Percentiles rank a stretch among this genome's conserved stretches.
Conservation (phyloP, 2,797 vertebrate genomes). For the Manis crassicaudata region DNA sequence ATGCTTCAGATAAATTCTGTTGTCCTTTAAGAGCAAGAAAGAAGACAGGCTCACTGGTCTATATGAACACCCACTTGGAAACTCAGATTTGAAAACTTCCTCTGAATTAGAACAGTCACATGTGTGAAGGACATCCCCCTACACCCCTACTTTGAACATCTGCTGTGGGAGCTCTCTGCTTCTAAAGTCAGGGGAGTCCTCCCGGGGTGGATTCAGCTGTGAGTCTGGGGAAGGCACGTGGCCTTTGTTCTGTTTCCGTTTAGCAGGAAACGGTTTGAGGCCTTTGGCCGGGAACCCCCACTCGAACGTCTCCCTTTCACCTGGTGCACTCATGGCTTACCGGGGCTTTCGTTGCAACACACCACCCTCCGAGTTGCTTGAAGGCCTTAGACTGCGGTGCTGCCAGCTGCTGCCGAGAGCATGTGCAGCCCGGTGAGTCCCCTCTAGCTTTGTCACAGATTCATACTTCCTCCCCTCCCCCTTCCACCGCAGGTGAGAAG, state of each 20-base stretch:
- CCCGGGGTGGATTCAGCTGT: slow-evolving; percentile 60
- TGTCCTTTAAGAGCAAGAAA: slow-evolving; percentile 45
- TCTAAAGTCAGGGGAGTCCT: slow-evolving; percentile 54
- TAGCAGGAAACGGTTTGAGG: slow-evolving; percentile 74
- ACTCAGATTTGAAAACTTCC: slow-evolving; percentile 81
- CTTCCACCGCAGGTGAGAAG: slow-evolving; percentile 92
- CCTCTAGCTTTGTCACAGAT: not conserved
- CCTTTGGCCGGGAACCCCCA: slow-evolving; percentile 65
- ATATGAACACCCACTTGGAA: slow-evolving; percentile 65
- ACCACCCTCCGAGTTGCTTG: not conserved
- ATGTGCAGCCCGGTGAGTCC: slow-evolving; percentile 42
- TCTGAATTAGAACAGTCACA: slow-evolving; percentile 66
- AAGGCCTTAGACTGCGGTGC: slow-evolving; percentile 17
- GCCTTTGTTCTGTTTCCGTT: slow-evolving; percentile 68
- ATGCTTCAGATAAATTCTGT: not conserved
- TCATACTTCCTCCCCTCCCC: slow-evolving; percentile 21
- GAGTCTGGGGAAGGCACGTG: slow-evolving; percentile 56
- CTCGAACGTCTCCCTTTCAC: slow-evolving; percentile 56
- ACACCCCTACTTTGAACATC: slow-evolving; percentile 53
- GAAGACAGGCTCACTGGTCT: slow-evolving; percentile 19
- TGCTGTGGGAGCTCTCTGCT: slow-evolving; percentile 58
- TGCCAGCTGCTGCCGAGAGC: slow-evolving; percentile 45
- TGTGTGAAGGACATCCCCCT: slow-evolving; percentile 32
- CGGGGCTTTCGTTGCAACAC: not conserved
- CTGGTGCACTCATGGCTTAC: slow-evolving; percentile 41